phyloP scores from a whole-genome alignment of 2,113 vertebrate species.

The Equus przewalskii region DNA sequence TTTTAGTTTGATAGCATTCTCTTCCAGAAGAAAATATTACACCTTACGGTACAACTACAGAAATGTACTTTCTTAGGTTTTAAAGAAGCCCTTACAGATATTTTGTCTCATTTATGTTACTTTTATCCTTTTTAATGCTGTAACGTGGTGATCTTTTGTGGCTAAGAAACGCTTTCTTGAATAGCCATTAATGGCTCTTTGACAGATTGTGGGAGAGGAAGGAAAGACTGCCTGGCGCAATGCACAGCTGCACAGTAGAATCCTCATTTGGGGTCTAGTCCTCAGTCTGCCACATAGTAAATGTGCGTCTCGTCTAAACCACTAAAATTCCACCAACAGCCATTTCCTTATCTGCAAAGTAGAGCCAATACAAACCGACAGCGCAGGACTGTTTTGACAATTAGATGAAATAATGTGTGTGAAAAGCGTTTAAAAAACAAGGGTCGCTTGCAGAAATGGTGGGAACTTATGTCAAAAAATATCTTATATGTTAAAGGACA shows the following conservation, averaged over 20 bases:
- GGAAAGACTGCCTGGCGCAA: too few species aligned
- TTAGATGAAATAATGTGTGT: slow-evolving; percentile 43
- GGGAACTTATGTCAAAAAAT: slow-evolving; percentile 1
- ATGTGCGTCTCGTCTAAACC: not conserved
- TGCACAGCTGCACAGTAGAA: not conserved
- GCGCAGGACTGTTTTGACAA: slow-evolving; percentile 9
- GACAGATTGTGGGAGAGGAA: not conserved
- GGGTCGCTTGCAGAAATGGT: not conserved
- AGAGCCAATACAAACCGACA: not conserved
- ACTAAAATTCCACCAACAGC: not conserved
- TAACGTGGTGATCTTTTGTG: not conserved
- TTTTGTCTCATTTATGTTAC: not conserved
- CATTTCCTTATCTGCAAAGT: slow-evolving; percentile 41
- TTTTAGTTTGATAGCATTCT: not conserved
- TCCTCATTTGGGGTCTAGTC: not conserved
- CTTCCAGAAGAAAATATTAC: slow-evolving; percentile 10
- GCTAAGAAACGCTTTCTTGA: not conserved
- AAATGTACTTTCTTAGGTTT: slow-evolving; percentile 11
- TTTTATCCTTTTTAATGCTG: not conserved
- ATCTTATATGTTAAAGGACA: not conserved
- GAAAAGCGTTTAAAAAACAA: slow-evolving; percentile 35
- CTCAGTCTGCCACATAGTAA: not conserved
- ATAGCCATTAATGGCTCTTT: not conserved
- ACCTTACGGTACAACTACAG: not conserved
- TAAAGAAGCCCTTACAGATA: not conserved